Evolutionary conservation across 2,888 invertebrate species (phyloP).

Genomic region (Meta bourneti): DNA sequence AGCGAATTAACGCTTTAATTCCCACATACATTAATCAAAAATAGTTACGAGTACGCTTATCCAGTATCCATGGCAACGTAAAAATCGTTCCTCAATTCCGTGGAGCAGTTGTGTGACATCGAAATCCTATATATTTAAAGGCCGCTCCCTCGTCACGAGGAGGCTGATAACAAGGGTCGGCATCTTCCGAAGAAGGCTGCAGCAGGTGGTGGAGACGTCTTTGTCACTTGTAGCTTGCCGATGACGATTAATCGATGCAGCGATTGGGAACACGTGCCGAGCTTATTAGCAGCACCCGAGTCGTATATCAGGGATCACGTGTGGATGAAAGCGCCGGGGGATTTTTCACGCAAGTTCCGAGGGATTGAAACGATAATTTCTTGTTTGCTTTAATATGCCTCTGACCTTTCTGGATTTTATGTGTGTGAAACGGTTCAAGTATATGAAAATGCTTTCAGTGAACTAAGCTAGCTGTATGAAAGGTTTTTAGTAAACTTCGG

Average conservation of each 20-base stretch:
- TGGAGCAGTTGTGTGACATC: not conserved
- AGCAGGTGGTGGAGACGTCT: conserved; percentile 59
- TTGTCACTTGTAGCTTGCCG: conserved; percentile 73
- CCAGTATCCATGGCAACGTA: not conserved
- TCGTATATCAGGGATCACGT: no score
- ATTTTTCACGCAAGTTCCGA: conserved; percentile 1
- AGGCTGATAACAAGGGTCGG: conserved; percentile 2
- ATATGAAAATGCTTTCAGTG: no score
- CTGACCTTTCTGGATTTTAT: no score
- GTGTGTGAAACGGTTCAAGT: no score
- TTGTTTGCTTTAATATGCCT: no score
- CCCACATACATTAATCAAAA: no score
- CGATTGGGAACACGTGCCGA: not conserved
- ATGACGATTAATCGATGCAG: conserved; percentile 70
- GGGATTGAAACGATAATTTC: no score
- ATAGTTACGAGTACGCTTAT: not conserved
- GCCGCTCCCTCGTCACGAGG: not conserved
- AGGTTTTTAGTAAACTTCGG: no score
- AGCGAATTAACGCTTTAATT: no score
- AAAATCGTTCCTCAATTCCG: not conserved
- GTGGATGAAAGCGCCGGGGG: not conserved
- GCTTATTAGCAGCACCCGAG: not conserved
- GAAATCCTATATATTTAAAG: conserved; percentile 11
- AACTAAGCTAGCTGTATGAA: no score
- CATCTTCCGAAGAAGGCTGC: conserved; percentile 4